Conservation (phyloP, 2,113 vertebrate species). For the Trematomus loennbergii region DNA sequence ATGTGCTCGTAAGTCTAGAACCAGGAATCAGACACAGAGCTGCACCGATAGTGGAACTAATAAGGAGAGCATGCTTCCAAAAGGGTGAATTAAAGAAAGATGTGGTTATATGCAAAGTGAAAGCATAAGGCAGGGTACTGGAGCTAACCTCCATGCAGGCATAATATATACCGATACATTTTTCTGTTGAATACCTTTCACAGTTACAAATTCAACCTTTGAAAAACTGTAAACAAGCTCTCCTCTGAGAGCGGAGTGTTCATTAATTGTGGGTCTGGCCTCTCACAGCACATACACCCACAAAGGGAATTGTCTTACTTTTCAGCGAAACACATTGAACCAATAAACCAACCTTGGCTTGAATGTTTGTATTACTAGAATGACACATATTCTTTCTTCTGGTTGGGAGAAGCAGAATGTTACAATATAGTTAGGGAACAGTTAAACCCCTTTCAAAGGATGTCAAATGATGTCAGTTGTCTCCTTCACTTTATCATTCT, state of each 20-base stretch:
- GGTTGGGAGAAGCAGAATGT: slow-evolving; percentile 4
- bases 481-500: slow-evolving; percentile 64
- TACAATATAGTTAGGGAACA: slow-evolving; percentile 41
- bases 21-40: slow-evolving; percentile 48
- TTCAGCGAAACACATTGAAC: slow-evolving; percentile 29
- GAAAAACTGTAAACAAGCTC: slow-evolving; percentile 35
- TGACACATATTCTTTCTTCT: slow-evolving; percentile 13
- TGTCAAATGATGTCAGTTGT: slow-evolving; percentile 57
- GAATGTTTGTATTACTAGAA: slow-evolving; percentile 10
- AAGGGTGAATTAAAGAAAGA: slow-evolving; percentile 35
- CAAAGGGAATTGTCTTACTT: slow-evolving; percentile 23
- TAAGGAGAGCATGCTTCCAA: slow-evolving; percentile 43
- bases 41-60: slow-evolving; percentile 60
- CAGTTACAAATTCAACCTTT: slow-evolving; percentile 23
- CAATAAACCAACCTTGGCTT: slow-evolving; percentile 30
- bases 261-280: slow-evolving; percentile 47
- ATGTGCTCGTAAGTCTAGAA: slow-evolving; percentile 52
- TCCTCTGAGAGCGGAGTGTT: slow-evolving; percentile 27
- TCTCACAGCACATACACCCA: slow-evolving; percentile 16
- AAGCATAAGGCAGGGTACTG: slow-evolving; percentile 10
- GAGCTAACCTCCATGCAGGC: slow-evolving; percentile 12
- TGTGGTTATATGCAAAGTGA: slow-evolving; percentile 22
- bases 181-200: slow-evolving; percentile 29
- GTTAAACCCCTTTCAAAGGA: slow-evolving; percentile 43
- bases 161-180: not conserved